Evolutionary conservation across 2,113 vertebrate species (phyloP), one percentile per base, ranked within the genome.

Genomic region (Brachyhypopomus gauderio): DNA sequence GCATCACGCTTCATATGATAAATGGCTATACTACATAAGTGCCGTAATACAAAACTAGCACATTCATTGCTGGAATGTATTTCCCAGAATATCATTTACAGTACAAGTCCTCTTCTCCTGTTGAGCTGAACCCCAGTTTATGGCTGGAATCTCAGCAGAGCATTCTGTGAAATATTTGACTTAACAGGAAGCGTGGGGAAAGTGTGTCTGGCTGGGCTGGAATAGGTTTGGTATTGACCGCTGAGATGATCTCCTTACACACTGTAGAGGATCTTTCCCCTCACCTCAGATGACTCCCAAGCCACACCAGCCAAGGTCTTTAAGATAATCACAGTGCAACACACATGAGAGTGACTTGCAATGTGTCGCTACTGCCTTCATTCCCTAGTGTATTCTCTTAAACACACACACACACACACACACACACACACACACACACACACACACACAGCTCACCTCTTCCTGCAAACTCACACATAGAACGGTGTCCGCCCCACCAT

Each of bases 401-500:
- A 8, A 12, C 45, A 14, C 45, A 14, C 45, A 14, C 45, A 3
- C 45, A 14, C 45, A 14, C 9, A 14, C 45, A 6, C 45, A 48
- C 45, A 48, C 45, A 48, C 45, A 48, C 45, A 48, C 45, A 48
- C 45, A 48, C 45, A 48, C 45, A 52, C 45, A 52, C 45, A 41
- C 63, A 45, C 60, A 48, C 74, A 70, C 60, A 67, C 36, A 70
- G 55, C 45, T 30, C 59, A 72, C 60, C 60, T 79, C 30, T 82
- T 86, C 86, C 86, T 89, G 84, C 70, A 79, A 36, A 25, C n/a
- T 70, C 72, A 64, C 79, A 84, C 74, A 86, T 69, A 82, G 76
- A 88, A 78, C 80, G 84, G 75, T 89, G 85, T 17, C 27, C 58
- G 84, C 83, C 83, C 85, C 84, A 85, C 86, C 80, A 74, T 77